Evolutionary conservation across 2,113 vertebrate genomes (phyloP), one percentile per base, ranked within the genome.

Genomic region (Embiotoca jacksoni): DNA sequence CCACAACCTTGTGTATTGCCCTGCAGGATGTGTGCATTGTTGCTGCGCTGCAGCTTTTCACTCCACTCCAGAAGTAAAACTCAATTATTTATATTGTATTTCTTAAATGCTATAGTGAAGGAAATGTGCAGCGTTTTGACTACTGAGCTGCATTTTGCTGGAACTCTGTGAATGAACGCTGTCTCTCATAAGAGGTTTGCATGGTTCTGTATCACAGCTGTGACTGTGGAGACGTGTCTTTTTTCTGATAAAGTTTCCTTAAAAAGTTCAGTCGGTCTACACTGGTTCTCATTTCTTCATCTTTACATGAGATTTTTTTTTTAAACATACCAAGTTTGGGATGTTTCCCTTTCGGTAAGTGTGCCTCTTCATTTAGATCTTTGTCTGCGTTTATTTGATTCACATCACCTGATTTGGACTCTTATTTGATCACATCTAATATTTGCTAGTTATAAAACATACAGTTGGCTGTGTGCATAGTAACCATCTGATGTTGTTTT

Each of bases 381-480:
- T 55, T 10, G 15, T 23, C 23, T 23, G 23, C 23, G 23, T 23
- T 23, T 23, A 23, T 23, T 23, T 23, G 23, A 23, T 23, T 23
- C 23, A 23, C 23, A 23, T 23, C 23, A 23, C 23, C 23, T 23
- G 23, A 32, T 58, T 55, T 67, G 59, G 55, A 55, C 46, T 5
- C 56, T 64, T 64, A 23, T 57, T 60, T 72, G 44, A 67, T 15
- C 71, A 53, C 36, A 31, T 46, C 72, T 32, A 41, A 54, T 60
- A 36, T 63, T 79, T 56, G 9, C 3, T 7, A 16, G 39, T 89
- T 84, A 54, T 30, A 57, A 82, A 81, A 88, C 47, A 23, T 23
- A 23, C 33, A 52, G 7, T 6, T 37, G 31, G 54, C 30, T 39
- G 54, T 49, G n/a, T 63, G 39, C 31, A 14, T 37, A 61, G 50